phyloP scores from a whole-genome alignment of 2,888 invertebrate genomes.

The Tubiluchus corallicola region DNA sequence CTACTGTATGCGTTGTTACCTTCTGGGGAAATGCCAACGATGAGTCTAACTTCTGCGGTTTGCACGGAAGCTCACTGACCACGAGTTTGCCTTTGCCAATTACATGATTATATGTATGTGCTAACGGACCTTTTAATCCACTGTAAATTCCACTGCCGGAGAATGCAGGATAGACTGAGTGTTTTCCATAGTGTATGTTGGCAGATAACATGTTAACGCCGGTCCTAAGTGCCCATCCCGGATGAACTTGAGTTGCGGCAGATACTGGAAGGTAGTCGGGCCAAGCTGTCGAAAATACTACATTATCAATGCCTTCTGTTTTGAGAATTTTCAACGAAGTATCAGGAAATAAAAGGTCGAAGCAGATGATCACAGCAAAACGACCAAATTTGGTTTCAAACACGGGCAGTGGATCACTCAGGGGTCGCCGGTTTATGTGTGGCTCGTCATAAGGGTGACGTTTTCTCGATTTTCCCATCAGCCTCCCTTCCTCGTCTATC shows the following conservation, averaged over 20 bases:
- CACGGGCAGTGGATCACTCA: slow-evolving; percentile 8
- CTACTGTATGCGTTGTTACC: no score
- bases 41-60: no score
- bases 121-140: not conserved
- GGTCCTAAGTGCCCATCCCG: slow-evolving; percentile 19
- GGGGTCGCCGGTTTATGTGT: no score
- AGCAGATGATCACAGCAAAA: slow-evolving; percentile 20
- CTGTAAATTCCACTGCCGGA: slow-evolving; percentile 22
- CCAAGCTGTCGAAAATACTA: slow-evolving; percentile 23
- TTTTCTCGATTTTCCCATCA: slow-evolving; percentile 20
- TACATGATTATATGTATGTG: no score
- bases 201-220: slow-evolving; percentile 19
- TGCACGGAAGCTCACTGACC: no score
- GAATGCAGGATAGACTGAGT: no score
- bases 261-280: slow-evolving; percentile 20
- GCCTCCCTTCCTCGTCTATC: slow-evolving; percentile 14
- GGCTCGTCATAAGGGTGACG: slow-evolving; percentile 18
- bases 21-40: no score
- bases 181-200: slow-evolving; percentile 16
- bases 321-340: slow-evolving; percentile 18
- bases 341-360: slow-evolving; percentile 20
- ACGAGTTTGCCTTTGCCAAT: no score
- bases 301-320: slow-evolving; percentile 15
- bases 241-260: slow-evolving; percentile 19
- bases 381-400: slow-evolving; percentile 13